Percentiles rank a stretch among this genome's conserved stretches.
phyloP scores from a whole-genome alignment of 2,888 invertebrate species.

The Dioctria linearis region DNA sequence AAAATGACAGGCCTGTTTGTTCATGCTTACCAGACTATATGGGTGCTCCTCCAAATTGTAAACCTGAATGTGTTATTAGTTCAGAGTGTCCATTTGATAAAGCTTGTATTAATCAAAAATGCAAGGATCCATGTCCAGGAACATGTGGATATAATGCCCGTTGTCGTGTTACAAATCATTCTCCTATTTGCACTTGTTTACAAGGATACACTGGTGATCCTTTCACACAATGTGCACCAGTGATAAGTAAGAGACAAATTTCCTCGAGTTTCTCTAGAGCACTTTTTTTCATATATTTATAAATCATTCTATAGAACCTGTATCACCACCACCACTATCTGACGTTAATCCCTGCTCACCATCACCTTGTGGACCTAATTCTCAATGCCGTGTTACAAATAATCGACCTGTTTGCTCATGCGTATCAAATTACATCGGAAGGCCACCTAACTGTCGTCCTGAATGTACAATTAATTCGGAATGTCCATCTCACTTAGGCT shows the following conservation, averaged over 20 bases:
- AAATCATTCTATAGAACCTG: slow-evolving; percentile 59
- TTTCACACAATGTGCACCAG: slow-evolving; percentile 78
- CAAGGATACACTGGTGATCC: slow-evolving; percentile 82
- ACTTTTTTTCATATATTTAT: slow-evolving; percentile 45
- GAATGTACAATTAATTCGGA: slow-evolving; percentile 76
- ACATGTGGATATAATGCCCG: slow-evolving; percentile 82
- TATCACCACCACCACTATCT: slow-evolving; percentile 64
- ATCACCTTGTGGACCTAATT: slow-evolving; percentile 78
- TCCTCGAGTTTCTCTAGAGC: background rate
- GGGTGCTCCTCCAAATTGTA: slow-evolving; percentile 82
- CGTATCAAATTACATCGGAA: slow-evolving; percentile 75
- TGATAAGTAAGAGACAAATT: slow-evolving; percentile 66
- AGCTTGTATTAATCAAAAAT: slow-evolving; percentile 84
- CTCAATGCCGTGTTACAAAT: slow-evolving; percentile 72
- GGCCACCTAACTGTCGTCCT: slow-evolving; percentile 78
- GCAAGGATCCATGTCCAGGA: slow-evolving; percentile 81
- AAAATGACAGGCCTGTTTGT: slow-evolving; percentile 80
- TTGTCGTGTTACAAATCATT: slow-evolving; percentile 83
- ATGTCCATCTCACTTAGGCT: slow-evolving; percentile 72
- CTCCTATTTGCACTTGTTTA: slow-evolving; percentile 82
- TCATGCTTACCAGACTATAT: slow-evolving; percentile 80
- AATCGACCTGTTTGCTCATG: slow-evolving; percentile 76
- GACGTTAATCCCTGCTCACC: slow-evolving; percentile 75
- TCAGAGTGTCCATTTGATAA: slow-evolving; percentile 81
- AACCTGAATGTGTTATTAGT: slow-evolving; percentile 84